A percentile compares a stretch with the other conserved stretches of the same genome.
phyloP scores from a whole-genome alignment of 2,888 invertebrate species.

The Rotaria magnacalcarata region DNA sequence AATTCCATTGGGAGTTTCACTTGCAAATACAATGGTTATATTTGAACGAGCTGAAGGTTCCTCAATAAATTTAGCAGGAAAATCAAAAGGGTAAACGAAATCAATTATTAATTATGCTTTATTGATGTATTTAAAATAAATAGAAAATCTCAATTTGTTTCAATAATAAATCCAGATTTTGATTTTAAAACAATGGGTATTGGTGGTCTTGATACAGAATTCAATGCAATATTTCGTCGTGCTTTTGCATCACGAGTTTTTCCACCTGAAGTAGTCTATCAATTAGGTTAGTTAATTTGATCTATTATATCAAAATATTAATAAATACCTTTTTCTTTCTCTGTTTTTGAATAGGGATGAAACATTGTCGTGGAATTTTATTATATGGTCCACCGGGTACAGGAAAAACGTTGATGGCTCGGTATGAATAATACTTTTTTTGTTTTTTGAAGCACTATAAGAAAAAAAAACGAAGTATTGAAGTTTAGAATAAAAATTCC shows the following conservation, averaged over 20 bases:
- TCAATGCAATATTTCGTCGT: conserved; percentile 92
- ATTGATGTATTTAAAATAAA: neutral
- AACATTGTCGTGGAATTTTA: conserved; percentile 94
- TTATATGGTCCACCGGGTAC: conserved; percentile 96
- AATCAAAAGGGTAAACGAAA: conserved; percentile 59
- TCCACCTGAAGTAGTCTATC: conserved; percentile 91
- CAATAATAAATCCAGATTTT: conserved; percentile 88
- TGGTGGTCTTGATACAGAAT: conserved; percentile 92
- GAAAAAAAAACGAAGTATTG: too few species aligned
- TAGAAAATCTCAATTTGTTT: conserved; percentile 71
- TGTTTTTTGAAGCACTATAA: too few species aligned
- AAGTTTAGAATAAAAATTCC: too few species aligned
- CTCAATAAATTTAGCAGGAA: conserved; percentile 80
- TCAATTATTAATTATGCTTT: neutral
- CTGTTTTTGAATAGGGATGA: conserved; percentile 66
- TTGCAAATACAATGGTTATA: conserved; percentile 77
- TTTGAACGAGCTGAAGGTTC: conserved; percentile 92
- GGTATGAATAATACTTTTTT: conserved; percentile 57
- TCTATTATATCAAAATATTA: too few species aligned
- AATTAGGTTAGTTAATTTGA: conserved; percentile 65
- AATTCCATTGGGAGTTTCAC: conserved; percentile 67
- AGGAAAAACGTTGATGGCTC: conserved; percentile 97
- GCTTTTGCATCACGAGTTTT: conserved; percentile 97
- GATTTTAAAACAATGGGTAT: conserved; percentile 99
- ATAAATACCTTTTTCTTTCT: too few species aligned